Base-by-base conservation (phyloP, 2,113 vertebrate species). In the Mus pahari region DNA sequence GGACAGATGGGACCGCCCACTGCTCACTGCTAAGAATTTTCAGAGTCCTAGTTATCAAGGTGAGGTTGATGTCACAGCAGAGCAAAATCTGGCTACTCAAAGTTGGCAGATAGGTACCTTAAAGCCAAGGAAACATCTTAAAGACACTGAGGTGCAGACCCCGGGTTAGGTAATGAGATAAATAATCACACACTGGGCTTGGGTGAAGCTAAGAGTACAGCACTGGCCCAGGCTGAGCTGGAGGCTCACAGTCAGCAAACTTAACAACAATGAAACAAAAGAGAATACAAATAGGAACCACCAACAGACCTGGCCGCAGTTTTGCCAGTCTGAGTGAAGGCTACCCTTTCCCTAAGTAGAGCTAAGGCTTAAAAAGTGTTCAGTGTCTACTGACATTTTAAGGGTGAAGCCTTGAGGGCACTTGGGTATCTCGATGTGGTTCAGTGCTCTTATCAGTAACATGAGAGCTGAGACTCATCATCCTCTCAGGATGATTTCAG, bases 1-100 rank as follows among this genome's bases (percentile, higher is more conserved):
- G 86, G 26, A 97, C 94, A 97, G 95, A 98, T 96, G 95, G 96
- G 48, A 75, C 90, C 64, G 86, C 95, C 94, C 79, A 84, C 94
- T 58, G 64, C 55, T 62, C 81, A 24, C 0, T 45, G 90, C 42
- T 86, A n/a, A 39, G 58, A 71, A 31, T 86, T 89, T 89, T 78
- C 3, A 10, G 78, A 91, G 31, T 58, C 26, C 50, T 79, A n/a
- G 60, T 28, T 33, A 36, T 82, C 78, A 91, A 50, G 93, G 58
- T 58, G 62, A 93, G 7, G 39, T 83, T 55, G 89, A 94, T 79
- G 64, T 94, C 94, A 94, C 50, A 75, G 64, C 86, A 94, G 58
- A 68, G 45, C 78, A 93, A 86, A 75, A 13, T 75, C 81, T 86
- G 79, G 14, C 45, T 70, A 14, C 60, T 53, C 45, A 66, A 74